Evolutionary conservation across 1,140 invertebrate genomes (phyloP).

Genomic region (Yoshiicerus persimilis): DNA sequence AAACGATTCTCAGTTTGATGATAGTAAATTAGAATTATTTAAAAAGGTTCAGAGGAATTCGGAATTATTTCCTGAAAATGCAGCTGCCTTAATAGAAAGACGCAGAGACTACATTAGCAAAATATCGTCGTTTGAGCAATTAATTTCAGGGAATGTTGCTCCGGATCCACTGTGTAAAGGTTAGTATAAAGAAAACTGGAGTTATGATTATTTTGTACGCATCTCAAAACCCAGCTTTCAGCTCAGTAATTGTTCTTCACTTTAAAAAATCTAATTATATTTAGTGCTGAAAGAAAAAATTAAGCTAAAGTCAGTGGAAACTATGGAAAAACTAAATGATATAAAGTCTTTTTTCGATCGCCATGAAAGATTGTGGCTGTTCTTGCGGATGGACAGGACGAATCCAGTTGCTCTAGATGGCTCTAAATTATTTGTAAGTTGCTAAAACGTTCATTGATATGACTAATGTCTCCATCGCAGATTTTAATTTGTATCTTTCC

Average conservation of each 20-base stretch:
- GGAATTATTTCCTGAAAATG: neutral
- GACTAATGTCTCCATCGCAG: neutral
- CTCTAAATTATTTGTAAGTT: neutral
- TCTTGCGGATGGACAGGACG: slow-evolving; percentile 1
- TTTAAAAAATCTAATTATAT: neutral
- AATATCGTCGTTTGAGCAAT: neutral
- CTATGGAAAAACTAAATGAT: neutral
- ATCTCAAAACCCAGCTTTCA: neutral
- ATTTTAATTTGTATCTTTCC: neutral
- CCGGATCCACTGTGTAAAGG: neutral
- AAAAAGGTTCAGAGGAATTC: neutral
- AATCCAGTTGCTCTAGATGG: neutral
- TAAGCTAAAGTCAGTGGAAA: neutral
- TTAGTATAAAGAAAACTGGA: no score
- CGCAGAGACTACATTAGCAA: neutral
- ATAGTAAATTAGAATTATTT: neutral
- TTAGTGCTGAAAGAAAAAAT: neutral
- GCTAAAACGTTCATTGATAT: neutral
- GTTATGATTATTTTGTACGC: no score
- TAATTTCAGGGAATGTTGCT: neutral
- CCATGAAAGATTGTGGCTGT: neutral
- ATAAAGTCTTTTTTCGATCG: neutral
- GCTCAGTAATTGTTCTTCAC: neutral
- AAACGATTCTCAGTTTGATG: neutral
- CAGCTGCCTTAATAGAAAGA: neutral